These are phyloP conservation scores for Andrena dorsata DNA, from an alignment of 2,888 invertebrate species.

Conservation along the genomic window DNA sequence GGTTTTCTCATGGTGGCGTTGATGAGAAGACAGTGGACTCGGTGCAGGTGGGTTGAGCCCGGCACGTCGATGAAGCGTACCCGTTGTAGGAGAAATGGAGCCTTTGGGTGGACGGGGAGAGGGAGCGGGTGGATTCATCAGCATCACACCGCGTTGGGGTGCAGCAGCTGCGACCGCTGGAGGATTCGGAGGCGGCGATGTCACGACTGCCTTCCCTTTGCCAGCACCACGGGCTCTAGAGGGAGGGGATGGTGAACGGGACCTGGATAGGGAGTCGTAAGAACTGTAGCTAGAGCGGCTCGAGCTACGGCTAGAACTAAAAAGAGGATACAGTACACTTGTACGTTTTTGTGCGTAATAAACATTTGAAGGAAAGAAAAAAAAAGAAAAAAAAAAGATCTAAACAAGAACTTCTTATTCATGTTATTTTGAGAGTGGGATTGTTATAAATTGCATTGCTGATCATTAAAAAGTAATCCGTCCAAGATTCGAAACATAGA, in stretches of 20 bases:
- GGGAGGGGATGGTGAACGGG: conserved; percentile 85
- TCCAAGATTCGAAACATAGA: too few relatives aligned
- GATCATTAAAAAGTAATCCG: neutral
- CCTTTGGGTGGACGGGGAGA: conserved; percentile 86
- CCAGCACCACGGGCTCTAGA: conserved; percentile 84
- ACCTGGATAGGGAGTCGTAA: conserved; percentile 85
- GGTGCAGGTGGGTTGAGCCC: conserved; percentile 83
- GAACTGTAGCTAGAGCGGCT: conserved; percentile 86
- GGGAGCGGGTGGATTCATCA: conserved; percentile 92
- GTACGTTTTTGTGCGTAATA: conserved; percentile 50
- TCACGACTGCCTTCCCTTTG: conserved; percentile 79
- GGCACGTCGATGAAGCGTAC: conserved; percentile 82
- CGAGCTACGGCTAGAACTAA: conserved; percentile 85
- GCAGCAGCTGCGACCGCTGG: conserved; percentile 84
- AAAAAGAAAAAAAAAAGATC: neutral
- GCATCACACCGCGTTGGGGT: conserved; percentile 88
- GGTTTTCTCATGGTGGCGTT: conserved; percentile 80
- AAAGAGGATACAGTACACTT: conserved; percentile 74
- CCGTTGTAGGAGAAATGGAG: conserved; percentile 82
- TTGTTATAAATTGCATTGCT: neutral
- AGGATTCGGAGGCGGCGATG: conserved; percentile 80
- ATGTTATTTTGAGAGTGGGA: neutral
- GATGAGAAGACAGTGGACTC: conserved; percentile 79
- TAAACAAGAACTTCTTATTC: neutral
- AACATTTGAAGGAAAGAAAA: conserved; percentile 24